Percentiles rank a stretch among this genome's conserved stretches.
phyloP scores from a whole-genome alignment of 2,113 vertebrate species.

The Semnopithecus entellus region DNA sequence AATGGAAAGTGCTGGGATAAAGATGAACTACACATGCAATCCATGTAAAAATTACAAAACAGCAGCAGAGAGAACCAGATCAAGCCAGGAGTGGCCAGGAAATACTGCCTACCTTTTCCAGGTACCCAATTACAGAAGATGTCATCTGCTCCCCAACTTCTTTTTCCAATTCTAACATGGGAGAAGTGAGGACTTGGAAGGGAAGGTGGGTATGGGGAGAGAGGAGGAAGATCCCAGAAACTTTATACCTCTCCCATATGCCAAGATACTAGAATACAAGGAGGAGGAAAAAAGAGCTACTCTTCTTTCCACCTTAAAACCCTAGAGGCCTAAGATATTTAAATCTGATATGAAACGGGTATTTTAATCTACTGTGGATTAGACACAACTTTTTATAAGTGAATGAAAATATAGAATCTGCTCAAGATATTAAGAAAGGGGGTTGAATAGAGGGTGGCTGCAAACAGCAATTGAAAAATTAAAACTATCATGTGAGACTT shows the following conservation, averaged over 20 bases:
- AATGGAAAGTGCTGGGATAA: background rate
- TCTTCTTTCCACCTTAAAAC: background rate
- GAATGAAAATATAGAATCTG: background rate
- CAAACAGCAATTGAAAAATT: background rate
- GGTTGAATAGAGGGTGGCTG: background rate
- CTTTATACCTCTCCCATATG: background rate
- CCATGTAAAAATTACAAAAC: no score
- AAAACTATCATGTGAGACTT: background rate
- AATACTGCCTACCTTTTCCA: background rate
- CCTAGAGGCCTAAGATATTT: background rate
- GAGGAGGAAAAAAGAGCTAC: background rate
- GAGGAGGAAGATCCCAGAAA: background rate
- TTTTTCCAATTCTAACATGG: background rate
- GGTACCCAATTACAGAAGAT: background rate
- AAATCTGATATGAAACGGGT: background rate
- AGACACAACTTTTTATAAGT: background rate
- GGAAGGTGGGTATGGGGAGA: background rate
- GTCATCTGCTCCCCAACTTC: background rate
- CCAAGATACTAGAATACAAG: background rate
- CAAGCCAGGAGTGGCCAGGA: background rate
- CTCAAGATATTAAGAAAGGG: background rate
- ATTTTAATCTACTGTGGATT: background rate
- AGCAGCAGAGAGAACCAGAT: background rate
- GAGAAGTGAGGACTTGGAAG: background rate
- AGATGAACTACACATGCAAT: background rate